phyloP scores from a whole-genome alignment of 2,113 vertebrate species.

The Callionymus lyra region DNA sequence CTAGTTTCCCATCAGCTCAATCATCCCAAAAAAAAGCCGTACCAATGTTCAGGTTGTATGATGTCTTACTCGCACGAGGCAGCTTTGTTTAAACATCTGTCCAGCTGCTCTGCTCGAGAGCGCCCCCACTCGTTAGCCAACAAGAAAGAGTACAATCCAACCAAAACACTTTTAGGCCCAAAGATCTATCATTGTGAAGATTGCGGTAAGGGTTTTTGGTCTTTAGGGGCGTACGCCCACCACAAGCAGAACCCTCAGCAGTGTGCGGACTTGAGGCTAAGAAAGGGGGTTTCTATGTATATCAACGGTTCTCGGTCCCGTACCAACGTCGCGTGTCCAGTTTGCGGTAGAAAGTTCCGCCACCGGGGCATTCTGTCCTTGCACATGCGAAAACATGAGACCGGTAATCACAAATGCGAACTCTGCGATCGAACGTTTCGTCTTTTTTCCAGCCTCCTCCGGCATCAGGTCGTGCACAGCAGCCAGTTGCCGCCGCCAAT shows the following conservation, averaged over 20 bases:
- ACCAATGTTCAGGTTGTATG: conserved; percentile 53
- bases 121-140: conserved; percentile 12
- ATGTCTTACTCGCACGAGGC: conserved; percentile 47
- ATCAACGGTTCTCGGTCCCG: conserved; percentile 36
- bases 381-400: conserved; percentile 63
- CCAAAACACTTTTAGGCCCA: conserved; percentile 68
- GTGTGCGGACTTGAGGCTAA: conserved; percentile 46
- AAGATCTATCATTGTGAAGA: conserved; percentile 67
- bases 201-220: conserved; percentile 72
- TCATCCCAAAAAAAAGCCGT: conserved; percentile 54
- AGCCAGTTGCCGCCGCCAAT: conserved; percentile 48
- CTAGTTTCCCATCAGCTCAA: conserved; percentile 60
- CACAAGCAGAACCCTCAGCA: conserved; percentile 60
- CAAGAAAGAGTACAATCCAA: conserved; percentile 66
- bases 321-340: conserved; percentile 48
- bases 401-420: conserved; percentile 59
- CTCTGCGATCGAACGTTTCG: conserved; percentile 65
- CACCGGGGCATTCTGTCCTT: conserved; percentile 55
- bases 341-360: conserved; percentile 60
- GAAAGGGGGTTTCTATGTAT: conserved; percentile 18
- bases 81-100: conserved; percentile 52
- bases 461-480: conserved; percentile 63
- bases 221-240: conserved; percentile 64
- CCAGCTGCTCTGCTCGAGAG: conserved; percentile 38
- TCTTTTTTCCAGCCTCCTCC: conserved; percentile 63